phyloP scores from a whole-genome alignment of 2,797 vertebrate species.

The Sternarchorhynchus goeldii region DNA sequence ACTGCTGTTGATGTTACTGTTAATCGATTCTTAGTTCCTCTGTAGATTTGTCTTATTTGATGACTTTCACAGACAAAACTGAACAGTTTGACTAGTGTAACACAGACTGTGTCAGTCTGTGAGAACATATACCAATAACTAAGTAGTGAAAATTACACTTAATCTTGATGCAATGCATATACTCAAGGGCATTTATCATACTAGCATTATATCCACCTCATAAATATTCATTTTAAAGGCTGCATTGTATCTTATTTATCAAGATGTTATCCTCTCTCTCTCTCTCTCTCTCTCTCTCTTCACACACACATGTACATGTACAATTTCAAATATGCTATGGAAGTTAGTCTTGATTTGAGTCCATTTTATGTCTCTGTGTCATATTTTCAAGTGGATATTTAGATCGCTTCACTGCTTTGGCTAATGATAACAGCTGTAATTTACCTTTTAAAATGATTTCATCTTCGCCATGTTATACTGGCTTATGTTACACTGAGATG shows the following conservation, averaged over 20 bases:
- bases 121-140: constrained; percentile 17
- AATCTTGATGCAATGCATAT: constrained; percentile 27
- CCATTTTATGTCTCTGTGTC: not conserved
- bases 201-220: constrained; percentile 4
- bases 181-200: constrained; percentile 18
- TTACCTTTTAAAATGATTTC: constrained; percentile 43
- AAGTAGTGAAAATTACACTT: constrained; percentile 3
- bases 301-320: too few relatives aligned
- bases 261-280: not conserved
- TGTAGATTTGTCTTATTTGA: constrained; percentile 23
- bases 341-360: not conserved
- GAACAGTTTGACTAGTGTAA: constrained; percentile 33
- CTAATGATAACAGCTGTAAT: constrained; percentile 33
- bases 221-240: too few relatives aligned
- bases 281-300: too few relatives aligned
- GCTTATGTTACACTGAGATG: constrained; percentile 18
- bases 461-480: not conserved
- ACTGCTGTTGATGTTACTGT: not conserved
- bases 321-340: not conserved
- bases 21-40: constrained; percentile 40
- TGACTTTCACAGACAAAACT: constrained; percentile 3
- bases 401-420: not conserved
- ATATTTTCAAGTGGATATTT: constrained; percentile 5
- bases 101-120: constrained; percentile 26
- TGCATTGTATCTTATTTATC: not conserved